A percentile compares a stretch with the other conserved stretches of the same genome.
These are phyloP conservation scores for Medauroidea extradentata DNA, from an alignment of 1,140 invertebrate species.

Conservation along the genomic window DNA sequence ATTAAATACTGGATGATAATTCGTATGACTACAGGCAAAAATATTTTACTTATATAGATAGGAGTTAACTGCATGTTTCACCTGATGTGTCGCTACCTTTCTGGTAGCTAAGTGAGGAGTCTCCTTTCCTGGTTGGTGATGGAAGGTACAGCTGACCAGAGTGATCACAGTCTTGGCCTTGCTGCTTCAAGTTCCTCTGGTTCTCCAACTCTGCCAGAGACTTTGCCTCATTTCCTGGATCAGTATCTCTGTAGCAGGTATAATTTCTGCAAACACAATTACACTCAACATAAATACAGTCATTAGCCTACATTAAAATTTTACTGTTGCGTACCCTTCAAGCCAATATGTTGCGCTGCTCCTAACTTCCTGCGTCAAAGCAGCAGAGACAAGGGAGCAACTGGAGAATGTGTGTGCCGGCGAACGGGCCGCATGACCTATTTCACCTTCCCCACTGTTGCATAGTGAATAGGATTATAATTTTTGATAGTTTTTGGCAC, in stretches of 20 bases:
- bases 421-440: too few relatives aligned
- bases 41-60: too few relatives aligned
- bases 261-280: conserved; percentile 18
- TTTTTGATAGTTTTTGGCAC: too few relatives aligned
- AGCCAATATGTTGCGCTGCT: not conserved
- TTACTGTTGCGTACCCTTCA: not conserved
- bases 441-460: too few relatives aligned
- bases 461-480: too few relatives aligned
- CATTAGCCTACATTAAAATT: too few relatives aligned
- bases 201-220: conserved; percentile 67
- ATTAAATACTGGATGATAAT: too few relatives aligned
- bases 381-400: too few relatives aligned
- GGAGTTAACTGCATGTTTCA: conserved; percentile 19
- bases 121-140: conserved; percentile 53
- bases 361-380: too few relatives aligned
- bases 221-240: conserved; percentile 47
- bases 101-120: conserved; percentile 39
- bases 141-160: conserved; percentile 56
- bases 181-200: conserved; percentile 57
- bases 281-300: too few relatives aligned
- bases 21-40: too few relatives aligned
- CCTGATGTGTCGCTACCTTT: conserved; percentile 47
- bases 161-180: conserved; percentile 51
- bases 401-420: too few relatives aligned
- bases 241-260: conserved; percentile 27